Conservation (phyloP, 2,888 invertebrate species). For the Agonopterix subpropinquella region DNA sequence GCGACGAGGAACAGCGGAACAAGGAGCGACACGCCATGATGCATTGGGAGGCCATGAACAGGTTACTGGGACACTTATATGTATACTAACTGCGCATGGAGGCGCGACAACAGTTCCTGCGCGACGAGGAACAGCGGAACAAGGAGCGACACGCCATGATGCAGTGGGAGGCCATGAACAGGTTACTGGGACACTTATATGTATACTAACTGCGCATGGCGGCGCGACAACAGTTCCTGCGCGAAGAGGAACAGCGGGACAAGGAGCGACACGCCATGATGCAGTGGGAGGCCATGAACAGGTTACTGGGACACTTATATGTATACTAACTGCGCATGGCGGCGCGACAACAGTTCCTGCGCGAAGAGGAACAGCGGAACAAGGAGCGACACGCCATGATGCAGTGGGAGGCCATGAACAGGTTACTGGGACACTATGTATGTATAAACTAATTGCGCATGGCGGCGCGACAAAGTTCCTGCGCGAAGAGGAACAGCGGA, state of each 20-base stretch:
- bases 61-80: constrained; percentile 22
- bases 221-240: constrained; percentile 33
- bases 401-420: constrained; percentile 73
- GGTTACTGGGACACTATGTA: constrained; percentile 24
- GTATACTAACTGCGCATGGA: constrained; percentile 31
- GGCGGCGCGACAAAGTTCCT: constrained; percentile 37
- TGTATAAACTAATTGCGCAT: constrained; percentile 25
- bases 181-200: constrained; percentile 22
- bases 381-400: constrained; percentile 48
- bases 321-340: constrained; percentile 30
- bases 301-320: constrained; percentile 22
- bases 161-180: constrained; percentile 73
- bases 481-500: constrained; percentile 17
- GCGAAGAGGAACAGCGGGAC: constrained; percentile 29
- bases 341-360: constrained; percentile 34
- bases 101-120: constrained; percentile 33
- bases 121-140: constrained; percentile 28
- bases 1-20: constrained; percentile 28
- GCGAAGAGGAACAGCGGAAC: constrained; percentile 21
- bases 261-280: constrained; percentile 48
- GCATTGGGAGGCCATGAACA: constrained; percentile 75
- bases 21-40: constrained; percentile 48
- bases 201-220: constrained; percentile 28
- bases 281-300: constrained; percentile 73
- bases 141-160: constrained; percentile 48